These are phyloP conservation scores for Drosophila mauritiana DNA, from an alignment of 1,140 invertebrate species.

Conservation along the genomic window DNA sequence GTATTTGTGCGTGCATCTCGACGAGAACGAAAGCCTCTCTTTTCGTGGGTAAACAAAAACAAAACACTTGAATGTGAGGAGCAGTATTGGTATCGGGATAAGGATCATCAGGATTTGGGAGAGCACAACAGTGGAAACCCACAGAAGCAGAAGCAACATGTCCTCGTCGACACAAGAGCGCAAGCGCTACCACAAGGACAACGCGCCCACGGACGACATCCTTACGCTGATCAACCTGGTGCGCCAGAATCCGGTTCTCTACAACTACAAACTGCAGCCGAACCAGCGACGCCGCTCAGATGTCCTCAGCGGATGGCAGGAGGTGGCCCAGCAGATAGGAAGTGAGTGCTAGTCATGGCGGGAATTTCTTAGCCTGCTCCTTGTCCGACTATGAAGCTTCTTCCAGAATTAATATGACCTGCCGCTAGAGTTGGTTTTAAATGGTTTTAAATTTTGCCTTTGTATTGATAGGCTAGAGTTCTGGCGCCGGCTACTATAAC, in stretches of 20 bases:
- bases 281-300: constrained; percentile 76
- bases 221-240: constrained; percentile 78
- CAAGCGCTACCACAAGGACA: constrained; percentile 83
- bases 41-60: constrained; percentile 32
- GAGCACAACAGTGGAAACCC: constrained; percentile 1
- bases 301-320: constrained; percentile 74
- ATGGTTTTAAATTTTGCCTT: too few species aligned
- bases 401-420: background rate
- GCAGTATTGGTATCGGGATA: background rate
- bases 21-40: constrained; percentile 27
- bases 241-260: constrained; percentile 78
- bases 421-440: background rate
- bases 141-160: constrained; percentile 52
- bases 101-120: background rate
- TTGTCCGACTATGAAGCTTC: background rate
- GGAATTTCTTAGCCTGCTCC: background rate
- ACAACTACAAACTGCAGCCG: constrained; percentile 80
- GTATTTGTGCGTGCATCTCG: constrained; percentile 3
- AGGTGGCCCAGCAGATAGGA: constrained; percentile 76
- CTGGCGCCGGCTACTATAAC: too few species aligned
- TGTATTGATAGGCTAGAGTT: too few species aligned
- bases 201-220: constrained; percentile 78
- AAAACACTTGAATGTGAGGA: constrained; percentile 31
- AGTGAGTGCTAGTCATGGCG: constrained; percentile 52
- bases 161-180: constrained; percentile 66